Percentiles rank a stretch among this genome's conserved stretches.
Evolutionary conservation across 2,113 vertebrate species (phyloP).

Genomic region (Cyrtonyx montezumae): DNA sequence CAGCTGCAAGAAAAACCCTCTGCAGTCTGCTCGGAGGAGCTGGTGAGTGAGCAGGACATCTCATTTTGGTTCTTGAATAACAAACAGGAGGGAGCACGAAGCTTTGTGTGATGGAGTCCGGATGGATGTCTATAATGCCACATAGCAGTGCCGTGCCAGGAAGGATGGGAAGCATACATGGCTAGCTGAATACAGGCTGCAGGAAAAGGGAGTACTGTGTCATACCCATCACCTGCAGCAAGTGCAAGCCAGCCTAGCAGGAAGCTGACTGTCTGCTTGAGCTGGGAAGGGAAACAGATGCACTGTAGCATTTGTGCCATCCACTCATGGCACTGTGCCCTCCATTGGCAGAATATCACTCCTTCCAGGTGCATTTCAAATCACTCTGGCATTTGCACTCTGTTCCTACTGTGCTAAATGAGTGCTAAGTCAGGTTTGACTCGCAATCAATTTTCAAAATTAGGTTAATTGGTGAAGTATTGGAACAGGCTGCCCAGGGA

Average conservation of each 20-base stretch:
- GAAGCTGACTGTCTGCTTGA: neutral
- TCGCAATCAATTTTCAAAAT: neutral
- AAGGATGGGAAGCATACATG: neutral
- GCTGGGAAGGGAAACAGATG: neutral
- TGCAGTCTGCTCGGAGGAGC: slow-evolving; percentile 67
- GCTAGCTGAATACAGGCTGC: neutral
- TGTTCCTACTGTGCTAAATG: neutral
- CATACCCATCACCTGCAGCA: neutral
- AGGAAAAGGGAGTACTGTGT: neutral
- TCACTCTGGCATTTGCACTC: neutral
- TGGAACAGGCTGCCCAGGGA: no score
- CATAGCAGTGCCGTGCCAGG: neutral
- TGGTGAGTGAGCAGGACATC: slow-evolving; percentile 76
- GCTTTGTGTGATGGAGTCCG: neutral
- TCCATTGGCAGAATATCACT: neutral
- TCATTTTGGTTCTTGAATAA: neutral
- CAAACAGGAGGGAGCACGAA: neutral
- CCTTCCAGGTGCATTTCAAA: neutral
- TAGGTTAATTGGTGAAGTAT: neutral
- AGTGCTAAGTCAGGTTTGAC: neutral
- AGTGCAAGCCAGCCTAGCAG: neutral
- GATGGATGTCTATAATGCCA: neutral
- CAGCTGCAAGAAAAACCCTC: slow-evolving; percentile 77
- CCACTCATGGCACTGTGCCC: neutral
- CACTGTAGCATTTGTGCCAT: neutral